Conservation (phyloP, 2,113 vertebrate genomes). For the Psammodynastes pulverulentus region DNA sequence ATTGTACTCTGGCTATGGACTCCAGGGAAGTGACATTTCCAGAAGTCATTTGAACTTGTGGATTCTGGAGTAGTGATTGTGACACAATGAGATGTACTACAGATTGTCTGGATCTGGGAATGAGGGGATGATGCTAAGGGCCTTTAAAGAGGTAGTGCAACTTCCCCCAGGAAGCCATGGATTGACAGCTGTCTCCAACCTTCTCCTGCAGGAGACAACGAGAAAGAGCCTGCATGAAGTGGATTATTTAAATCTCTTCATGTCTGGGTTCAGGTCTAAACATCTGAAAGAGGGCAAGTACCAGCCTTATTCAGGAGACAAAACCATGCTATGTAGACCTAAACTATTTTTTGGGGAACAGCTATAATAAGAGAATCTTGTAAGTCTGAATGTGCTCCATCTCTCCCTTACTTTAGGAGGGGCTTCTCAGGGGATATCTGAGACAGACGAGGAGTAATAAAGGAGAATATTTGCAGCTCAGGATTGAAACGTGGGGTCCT, state of each 20-base stretch:
- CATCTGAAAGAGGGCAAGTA: background rate
- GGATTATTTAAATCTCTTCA: background rate
- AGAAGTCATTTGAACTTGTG: background rate
- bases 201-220: background rate
- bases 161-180: background rate
- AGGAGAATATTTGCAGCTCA: background rate
- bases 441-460: background rate
- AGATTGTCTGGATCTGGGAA: background rate
- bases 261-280: background rate
- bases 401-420: background rate
- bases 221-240: fast-evolving
- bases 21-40: background rate
- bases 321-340: background rate
- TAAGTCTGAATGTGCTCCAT: background rate
- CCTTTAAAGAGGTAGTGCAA: background rate
- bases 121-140: background rate
- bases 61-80: background rate
- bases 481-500: background rate
- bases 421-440: background rate
- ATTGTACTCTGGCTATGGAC: background rate
- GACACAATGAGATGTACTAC: background rate
- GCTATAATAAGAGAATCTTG: background rate
- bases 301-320: background rate
- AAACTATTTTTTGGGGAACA: background rate
- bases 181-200: background rate